These are phyloP conservation scores for Actinia equina DNA, from an alignment of 64 coral and sea anemone genomes.

Conservation along the genomic window DNA sequence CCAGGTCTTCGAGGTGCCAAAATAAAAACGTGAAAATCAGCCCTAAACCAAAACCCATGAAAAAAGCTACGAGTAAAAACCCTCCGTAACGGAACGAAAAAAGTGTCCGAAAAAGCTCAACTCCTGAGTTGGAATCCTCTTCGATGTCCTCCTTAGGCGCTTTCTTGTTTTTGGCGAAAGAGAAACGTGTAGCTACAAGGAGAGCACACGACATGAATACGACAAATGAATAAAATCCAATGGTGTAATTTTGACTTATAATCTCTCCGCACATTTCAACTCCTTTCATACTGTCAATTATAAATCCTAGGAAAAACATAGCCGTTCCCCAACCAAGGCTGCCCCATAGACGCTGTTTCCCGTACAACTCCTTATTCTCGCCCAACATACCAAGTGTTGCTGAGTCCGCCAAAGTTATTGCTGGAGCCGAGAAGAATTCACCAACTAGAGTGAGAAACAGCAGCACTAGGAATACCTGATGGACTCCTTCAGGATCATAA, in stretches of 20 bases:
- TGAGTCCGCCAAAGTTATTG: constrained; percentile 94
- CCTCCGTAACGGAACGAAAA: constrained; percentile 69
- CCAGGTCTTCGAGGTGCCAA: constrained; percentile 98
- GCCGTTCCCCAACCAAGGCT: constrained; percentile 95
- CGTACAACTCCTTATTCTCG: constrained; percentile 94
- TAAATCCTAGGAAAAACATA: constrained; percentile 96
- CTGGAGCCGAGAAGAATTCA: constrained; percentile 98
- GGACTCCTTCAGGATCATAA: constrained; percentile 82
- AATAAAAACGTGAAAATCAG: constrained; percentile 96
- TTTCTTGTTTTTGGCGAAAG: constrained; percentile 63
- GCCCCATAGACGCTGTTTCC: constrained; percentile 90
- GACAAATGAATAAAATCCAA: constrained; percentile 99
- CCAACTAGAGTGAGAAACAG: constrained; percentile 90
- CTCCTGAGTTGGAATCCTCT: constrained; percentile 17
- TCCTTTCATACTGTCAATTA: constrained; percentile 92
- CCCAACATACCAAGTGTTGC: constrained; percentile 93
- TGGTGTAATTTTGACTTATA: constrained; percentile 95
- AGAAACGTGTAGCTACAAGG: constrained; percentile 87
- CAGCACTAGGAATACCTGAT: constrained; percentile 94
- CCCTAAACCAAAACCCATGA: constrained; percentile 91
- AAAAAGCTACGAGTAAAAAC: constrained; percentile 90
- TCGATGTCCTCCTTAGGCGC: not conserved
- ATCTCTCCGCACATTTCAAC: constrained; percentile 96
- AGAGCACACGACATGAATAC: constrained; percentile 94
- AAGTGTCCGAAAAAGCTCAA: constrained; percentile 64